Conservation (phyloP, 2,113 vertebrate species). For the Gambusia affinis region DNA sequence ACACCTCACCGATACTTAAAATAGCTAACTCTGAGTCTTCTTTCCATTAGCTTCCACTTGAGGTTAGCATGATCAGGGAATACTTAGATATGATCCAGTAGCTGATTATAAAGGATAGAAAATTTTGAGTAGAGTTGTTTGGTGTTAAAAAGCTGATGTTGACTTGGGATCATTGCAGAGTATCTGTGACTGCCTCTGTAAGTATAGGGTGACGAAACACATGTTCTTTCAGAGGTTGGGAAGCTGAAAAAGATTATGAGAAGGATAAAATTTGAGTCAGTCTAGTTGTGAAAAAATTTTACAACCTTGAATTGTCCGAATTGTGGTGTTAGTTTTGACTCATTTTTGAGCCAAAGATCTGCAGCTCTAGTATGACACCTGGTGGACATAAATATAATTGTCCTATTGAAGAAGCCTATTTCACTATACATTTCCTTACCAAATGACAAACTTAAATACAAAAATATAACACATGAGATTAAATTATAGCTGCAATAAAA, state of each 20-base stretch:
- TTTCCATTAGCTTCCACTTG: too few relatives aligned
- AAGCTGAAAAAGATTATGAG: not conserved
- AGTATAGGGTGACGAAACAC: slow-evolving; percentile 4
- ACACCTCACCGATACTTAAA: too few relatives aligned
- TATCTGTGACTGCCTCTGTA: slow-evolving; percentile 29
- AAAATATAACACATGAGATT: not conserved
- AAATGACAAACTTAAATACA: not conserved
- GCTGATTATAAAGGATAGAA: too few relatives aligned
- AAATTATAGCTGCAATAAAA: not conserved
- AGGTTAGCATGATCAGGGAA: too few relatives aligned
- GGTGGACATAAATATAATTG: not conserved
- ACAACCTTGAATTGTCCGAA: not conserved
- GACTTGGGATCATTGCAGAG: slow-evolving; percentile 11
- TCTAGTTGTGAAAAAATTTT: not conserved
- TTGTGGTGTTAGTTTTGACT: not conserved
- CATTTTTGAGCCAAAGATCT: not conserved
- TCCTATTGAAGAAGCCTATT: not conserved
- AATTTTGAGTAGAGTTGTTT: too few relatives aligned
- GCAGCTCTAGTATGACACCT: not conserved
- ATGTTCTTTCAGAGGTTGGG: not conserved
- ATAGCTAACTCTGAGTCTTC: too few relatives aligned
- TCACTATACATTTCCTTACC: not conserved
- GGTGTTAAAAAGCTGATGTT: too few relatives aligned
- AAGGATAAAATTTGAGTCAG: too few relatives aligned
- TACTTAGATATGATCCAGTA: too few relatives aligned